Conservation (phyloP, 1,140 invertebrate genomes). For the Chymomyza costata region DNA sequence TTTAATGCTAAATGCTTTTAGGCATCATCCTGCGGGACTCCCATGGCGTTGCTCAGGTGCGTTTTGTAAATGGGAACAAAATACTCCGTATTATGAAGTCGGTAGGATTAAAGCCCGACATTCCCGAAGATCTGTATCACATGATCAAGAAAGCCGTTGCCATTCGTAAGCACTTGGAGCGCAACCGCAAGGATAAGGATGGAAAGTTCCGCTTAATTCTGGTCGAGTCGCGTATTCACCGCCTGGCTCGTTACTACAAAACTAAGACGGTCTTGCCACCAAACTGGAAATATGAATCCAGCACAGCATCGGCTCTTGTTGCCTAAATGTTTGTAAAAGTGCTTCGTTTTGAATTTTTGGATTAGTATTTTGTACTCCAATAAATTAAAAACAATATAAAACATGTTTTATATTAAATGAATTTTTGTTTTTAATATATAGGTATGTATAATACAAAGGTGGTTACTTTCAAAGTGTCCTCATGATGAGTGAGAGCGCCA, state of each 20-base stretch:
- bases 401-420: neutral
- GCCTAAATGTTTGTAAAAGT: slow-evolving; percentile 81
- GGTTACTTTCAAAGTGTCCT: no score
- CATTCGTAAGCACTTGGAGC: slow-evolving; percentile 98
- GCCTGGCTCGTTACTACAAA: slow-evolving; percentile 98
- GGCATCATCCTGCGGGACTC: slow-evolving; percentile 99
- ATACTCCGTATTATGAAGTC: slow-evolving; percentile 98
- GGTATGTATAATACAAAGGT: no score
- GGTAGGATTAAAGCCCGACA: slow-evolving; percentile 95
- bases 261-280: slow-evolving; percentile 95
- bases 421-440: no score
- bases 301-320: slow-evolving; percentile 97
- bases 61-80: slow-evolving; percentile 98
- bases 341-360: neutral
- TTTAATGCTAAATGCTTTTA: no score
- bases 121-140: slow-evolving; percentile 99
- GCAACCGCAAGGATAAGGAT: slow-evolving; percentile 97
- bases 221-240: slow-evolving; percentile 98
- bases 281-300: slow-evolving; percentile 99
- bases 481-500: no score
- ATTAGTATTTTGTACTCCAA: neutral
- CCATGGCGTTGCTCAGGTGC: slow-evolving; percentile 98
- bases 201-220: slow-evolving; percentile 99
- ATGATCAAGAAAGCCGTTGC: slow-evolving; percentile 99
- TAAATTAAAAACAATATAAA: neutral